Conservation (phyloP, 2,113 vertebrate species). For the Coregonus clupeaformis region DNA sequence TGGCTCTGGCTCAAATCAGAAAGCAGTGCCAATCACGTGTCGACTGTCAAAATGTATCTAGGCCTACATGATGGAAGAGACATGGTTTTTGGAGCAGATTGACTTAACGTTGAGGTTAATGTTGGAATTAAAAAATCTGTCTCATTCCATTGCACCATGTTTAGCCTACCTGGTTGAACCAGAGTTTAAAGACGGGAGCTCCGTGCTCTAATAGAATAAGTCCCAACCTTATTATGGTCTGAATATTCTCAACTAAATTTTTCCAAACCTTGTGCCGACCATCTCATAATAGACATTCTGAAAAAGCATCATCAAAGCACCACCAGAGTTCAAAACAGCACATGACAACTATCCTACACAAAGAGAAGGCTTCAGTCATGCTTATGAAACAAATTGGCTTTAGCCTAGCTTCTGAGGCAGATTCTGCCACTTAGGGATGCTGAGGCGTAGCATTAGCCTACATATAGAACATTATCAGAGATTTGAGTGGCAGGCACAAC, state of each 20-base stretch:
- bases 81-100: neutral
- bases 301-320: neutral
- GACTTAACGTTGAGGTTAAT: neutral
- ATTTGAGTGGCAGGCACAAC: too few relatives aligned
- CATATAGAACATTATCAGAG: too few relatives aligned
- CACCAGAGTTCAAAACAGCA: constrained; percentile 3
- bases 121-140: neutral
- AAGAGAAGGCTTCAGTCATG: constrained; percentile 15
- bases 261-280: neutral
- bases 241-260: neutral
- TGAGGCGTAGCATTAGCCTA: too few relatives aligned
- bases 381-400: constrained; percentile 7
- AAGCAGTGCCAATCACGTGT: neutral
- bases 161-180: too few relatives aligned
- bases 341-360: neutral
- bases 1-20: neutral
- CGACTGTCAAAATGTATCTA: neutral
- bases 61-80: neutral
- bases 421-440: too few relatives aligned
- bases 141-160: neutral
- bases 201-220: too few relatives aligned
- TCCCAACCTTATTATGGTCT: neutral
- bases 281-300: neutral
- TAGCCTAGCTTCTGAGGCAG: too few relatives aligned
- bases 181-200: too few relatives aligned